A percentile compares a stretch with the other conserved stretches of the same genome.
Conservation (phyloP, 2,113 vertebrate genomes). For the Passerina amoena region DNA sequence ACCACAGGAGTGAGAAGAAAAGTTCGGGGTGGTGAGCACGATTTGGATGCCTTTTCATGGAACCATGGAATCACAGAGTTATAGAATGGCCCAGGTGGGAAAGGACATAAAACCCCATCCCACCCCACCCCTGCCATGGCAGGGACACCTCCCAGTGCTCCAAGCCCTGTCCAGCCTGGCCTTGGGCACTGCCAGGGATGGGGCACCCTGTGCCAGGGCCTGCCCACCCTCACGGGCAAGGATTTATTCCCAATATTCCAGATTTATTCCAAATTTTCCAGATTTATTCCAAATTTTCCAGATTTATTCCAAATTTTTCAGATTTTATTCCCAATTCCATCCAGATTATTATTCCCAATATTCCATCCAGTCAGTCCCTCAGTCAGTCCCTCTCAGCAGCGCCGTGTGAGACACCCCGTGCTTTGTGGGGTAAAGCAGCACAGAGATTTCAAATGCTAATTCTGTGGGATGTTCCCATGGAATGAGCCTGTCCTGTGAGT, state of each 20-base stretch:
- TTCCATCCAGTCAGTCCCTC: not conserved
- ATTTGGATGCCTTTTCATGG: not conserved
- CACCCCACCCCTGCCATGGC: not conserved
- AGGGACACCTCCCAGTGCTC: not conserved
- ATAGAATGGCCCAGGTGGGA: not conserved
- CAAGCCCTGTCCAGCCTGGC: accelerated
- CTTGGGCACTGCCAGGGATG: not conserved
- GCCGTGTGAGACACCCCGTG: accelerated
- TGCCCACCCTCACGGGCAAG: accelerated
- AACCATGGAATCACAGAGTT: not conserved
- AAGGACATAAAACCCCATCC: not conserved
- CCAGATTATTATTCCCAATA: no score
- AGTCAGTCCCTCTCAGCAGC: not conserved
- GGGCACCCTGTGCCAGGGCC: not conserved
- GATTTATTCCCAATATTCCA: not conserved
- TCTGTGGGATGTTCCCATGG: not conserved
- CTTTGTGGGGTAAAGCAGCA: not conserved
- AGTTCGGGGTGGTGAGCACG: not conserved
- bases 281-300: not conserved
- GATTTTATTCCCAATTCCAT: no score
- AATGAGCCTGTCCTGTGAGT: not conserved
- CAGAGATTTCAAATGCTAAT: not conserved
- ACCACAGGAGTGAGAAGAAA: not conserved
- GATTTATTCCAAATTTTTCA: no score
- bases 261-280: not conserved